phyloP scores from a whole-genome alignment of 2,113 vertebrate species.

The human region DNA sequence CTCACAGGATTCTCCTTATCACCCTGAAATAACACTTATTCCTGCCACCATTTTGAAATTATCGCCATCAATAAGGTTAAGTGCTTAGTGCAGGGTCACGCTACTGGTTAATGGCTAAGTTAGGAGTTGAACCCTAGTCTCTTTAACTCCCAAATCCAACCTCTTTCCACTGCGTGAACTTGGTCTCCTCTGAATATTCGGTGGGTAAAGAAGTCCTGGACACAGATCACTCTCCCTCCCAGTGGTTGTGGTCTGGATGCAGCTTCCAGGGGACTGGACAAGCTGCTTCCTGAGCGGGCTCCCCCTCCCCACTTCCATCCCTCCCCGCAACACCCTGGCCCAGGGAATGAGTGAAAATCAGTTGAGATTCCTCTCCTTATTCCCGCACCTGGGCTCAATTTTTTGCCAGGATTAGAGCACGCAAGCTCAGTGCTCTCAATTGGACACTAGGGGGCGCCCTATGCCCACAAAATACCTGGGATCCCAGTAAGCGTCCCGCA shows the following conservation, averaged over 20 bases:
- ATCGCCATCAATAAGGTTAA: neutral
- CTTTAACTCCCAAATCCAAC: neutral
- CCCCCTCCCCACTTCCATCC: neutral
- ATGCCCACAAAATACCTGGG: neutral
- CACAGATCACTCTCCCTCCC: neutral
- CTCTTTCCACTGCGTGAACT: neutral
- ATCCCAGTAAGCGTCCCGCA: fast-evolving
- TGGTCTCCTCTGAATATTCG: neutral
- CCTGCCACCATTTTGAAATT: neutral
- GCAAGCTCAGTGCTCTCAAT: neutral
- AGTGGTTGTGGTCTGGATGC: neutral
- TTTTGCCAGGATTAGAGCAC: neutral
- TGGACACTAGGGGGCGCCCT: slow-evolving; percentile 9
- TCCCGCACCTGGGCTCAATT: fast-evolving
- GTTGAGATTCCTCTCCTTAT: neutral
- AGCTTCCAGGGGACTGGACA: neutral
- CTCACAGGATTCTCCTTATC: neutral
- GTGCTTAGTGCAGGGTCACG: neutral
- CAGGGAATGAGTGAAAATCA: neutral
- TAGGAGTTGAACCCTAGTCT: neutral
- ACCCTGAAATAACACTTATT: neutral
- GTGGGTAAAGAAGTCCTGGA: neutral
- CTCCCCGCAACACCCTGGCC: no score
- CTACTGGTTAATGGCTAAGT: neutral
- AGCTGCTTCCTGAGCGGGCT: neutral